Conservation (phyloP, 2,888 invertebrate species). For the Galerucella calmariensis region DNA sequence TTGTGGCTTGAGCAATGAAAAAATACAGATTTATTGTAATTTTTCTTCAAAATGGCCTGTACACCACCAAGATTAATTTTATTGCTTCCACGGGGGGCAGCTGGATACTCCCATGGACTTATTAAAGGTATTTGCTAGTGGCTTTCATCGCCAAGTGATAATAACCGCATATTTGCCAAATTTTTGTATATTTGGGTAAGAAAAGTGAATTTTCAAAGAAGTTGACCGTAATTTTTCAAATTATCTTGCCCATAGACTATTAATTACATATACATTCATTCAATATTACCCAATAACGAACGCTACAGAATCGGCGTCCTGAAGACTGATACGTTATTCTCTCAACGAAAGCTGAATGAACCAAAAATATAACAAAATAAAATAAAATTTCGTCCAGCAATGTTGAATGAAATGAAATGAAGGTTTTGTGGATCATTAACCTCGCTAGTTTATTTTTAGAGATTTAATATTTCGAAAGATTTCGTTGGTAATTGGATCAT, state of each 20-base stretch:
- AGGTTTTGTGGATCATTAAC: conserved; percentile 33
- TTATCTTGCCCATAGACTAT: neutral
- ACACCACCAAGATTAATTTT: no score
- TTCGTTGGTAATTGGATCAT: conserved; percentile 14
- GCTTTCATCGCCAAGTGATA: no score
- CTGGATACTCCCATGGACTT: no score
- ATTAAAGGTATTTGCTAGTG: no score
- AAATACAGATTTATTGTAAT: no score
- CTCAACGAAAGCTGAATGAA: conserved; percentile 45
- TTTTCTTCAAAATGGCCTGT: no score
- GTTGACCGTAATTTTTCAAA: neutral
- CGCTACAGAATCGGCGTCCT: conserved; percentile 2
- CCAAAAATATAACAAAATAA: conserved; percentile 42
- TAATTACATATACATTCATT: neutral
- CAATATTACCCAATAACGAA: conserved; percentile 24
- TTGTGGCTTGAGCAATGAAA: no score
- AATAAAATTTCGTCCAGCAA: conserved; percentile 33
- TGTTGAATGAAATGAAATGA: conserved; percentile 38
- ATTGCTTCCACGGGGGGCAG: no score
- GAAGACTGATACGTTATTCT: conserved; percentile 32
- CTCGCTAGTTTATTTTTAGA: conserved; percentile 37
- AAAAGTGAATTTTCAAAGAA: no score
- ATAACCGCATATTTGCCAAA: no score
- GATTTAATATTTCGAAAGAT: conserved; percentile 36
- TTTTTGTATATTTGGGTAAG: no score